A percentile compares a stretch with the other conserved stretches of the same genome.
phyloP scores from a whole-genome alignment of 2,888 invertebrate species.

The Eucera pruinosa region DNA sequence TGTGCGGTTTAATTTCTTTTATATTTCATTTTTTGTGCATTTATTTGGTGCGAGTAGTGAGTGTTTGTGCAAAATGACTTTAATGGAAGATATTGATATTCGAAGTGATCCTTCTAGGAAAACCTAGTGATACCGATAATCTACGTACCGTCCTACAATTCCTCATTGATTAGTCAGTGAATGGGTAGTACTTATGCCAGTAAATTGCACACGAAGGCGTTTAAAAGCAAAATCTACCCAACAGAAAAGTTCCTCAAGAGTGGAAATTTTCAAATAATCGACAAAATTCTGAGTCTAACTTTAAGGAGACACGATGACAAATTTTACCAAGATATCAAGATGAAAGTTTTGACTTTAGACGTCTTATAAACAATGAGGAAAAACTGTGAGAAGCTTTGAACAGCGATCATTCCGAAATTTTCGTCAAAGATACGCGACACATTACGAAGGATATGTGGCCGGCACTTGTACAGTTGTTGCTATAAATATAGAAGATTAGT shows the following conservation, averaged over 20 bases:
- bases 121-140: constrained; percentile 45
- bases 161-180: constrained; percentile 45
- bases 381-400: constrained; percentile 42
- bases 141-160: constrained; percentile 65
- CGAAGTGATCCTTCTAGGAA: constrained; percentile 19
- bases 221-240: not conserved
- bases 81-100: not conserved
- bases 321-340: not conserved
- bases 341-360: constrained; percentile 5
- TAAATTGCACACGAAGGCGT: constrained; percentile 11
- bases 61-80: constrained; percentile 1
- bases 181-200: constrained; percentile 17
- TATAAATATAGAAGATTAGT: constrained; percentile 84
- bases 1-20: too few species aligned
- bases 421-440: constrained; percentile 37
- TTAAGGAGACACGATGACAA: not conserved
- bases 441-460: constrained; percentile 74
- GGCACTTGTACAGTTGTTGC: constrained; percentile 84
- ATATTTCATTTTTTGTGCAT: not conserved
- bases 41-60: not conserved
- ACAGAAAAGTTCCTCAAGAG: not conserved
- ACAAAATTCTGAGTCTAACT: not conserved
- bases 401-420: constrained; percentile 57
- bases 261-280: not conserved
- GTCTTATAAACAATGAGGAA: constrained; percentile 17